phyloP scores from a whole-genome alignment of 64 coral and sea anemone genomes.

The Montipora capricornis region DNA sequence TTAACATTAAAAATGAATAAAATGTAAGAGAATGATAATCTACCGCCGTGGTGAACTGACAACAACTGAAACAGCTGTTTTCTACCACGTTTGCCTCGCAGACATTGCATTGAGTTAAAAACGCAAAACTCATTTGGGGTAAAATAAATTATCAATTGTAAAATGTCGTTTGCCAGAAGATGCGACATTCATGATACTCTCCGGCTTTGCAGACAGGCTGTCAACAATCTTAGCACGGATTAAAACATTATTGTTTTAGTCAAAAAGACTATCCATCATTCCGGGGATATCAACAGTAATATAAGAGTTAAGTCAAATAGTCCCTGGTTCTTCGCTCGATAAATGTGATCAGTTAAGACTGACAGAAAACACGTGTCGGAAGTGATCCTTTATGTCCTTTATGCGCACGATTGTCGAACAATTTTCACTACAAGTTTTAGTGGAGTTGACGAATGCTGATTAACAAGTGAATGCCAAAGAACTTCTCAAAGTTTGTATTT shows the following conservation, averaged over 20 bases:
- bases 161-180: not conserved
- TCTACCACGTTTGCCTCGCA: not conserved
- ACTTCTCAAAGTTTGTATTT: not conserved
- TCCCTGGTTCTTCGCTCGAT: not conserved
- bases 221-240: not conserved
- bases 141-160: not conserved
- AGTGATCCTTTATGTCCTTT: not conserved
- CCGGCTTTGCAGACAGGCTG: not conserved
- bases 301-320: not conserved
- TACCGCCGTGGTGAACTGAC: not conserved
- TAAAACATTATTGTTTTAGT: not conserved
- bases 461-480: not conserved
- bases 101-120: slow-evolving; percentile 4
- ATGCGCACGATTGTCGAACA: not conserved
- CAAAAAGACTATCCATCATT: not conserved
- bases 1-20: not conserved
- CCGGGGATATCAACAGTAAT: no score
- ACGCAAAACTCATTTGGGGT: not conserved
- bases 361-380: not conserved
- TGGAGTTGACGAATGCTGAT: not conserved
- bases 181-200: not conserved
- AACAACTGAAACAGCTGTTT: slow-evolving; percentile 20
- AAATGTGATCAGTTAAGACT: not conserved
- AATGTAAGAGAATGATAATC: not conserved
- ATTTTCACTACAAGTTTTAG: not conserved